These are phyloP conservation scores for Cerceris rybyensis DNA, from an alignment of 2,888 invertebrate genomes.

Conservation along the genomic window DNA sequence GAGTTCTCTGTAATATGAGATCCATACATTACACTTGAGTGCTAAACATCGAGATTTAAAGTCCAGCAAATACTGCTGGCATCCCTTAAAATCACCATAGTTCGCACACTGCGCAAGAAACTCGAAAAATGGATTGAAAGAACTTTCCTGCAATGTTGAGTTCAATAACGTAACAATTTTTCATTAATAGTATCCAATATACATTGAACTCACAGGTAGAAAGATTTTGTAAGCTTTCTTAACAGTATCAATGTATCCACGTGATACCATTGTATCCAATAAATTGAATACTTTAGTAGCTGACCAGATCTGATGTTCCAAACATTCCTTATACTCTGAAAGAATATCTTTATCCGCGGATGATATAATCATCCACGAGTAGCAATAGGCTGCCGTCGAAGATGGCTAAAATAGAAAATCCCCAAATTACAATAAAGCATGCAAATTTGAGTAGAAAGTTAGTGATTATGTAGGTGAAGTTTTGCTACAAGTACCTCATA, in stretches of 20 bases:
- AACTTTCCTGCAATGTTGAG: constrained; percentile 85
- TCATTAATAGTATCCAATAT: background rate
- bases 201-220: constrained; percentile 83
- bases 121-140: constrained; percentile 84
- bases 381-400: constrained; percentile 74
- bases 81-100: constrained; percentile 75
- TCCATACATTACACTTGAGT: constrained; percentile 73
- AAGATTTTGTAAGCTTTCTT: constrained; percentile 88
- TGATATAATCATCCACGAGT: constrained; percentile 77
- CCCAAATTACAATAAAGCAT: background rate
- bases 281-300: constrained; percentile 81
- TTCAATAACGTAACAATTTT: constrained; percentile 7
- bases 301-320: constrained; percentile 75
- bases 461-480: background rate
- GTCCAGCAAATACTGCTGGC: constrained; percentile 75
- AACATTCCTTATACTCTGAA: constrained; percentile 68
- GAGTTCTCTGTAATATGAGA: constrained; percentile 3
- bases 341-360: constrained; percentile 61
- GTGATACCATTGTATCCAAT: constrained; percentile 83
- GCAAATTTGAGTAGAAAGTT: background rate
- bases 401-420: constrained; percentile 69
- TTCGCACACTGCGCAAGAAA: constrained; percentile 83
- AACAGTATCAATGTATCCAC: constrained; percentile 85
- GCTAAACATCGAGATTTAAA: constrained; percentile 77
- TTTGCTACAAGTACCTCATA: constrained; percentile 84